Evolutionary conservation across 1,140 invertebrate species (phyloP).

Genomic region (Eriosoma lanigerum): DNA sequence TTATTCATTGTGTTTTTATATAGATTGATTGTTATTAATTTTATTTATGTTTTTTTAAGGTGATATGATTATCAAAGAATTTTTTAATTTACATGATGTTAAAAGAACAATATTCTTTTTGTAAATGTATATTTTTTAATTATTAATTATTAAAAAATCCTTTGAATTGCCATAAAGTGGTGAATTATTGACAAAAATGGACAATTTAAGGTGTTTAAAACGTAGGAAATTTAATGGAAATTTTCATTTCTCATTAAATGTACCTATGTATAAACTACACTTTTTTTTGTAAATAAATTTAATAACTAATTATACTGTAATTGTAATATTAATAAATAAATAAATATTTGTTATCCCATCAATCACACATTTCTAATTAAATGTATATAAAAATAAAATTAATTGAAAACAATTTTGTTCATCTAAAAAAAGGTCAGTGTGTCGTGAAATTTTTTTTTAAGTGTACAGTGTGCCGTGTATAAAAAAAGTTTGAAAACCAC

Average conservation of each 20-base stretch:
- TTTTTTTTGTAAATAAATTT: background rate
- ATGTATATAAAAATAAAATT: background rate
- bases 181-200: too few species aligned
- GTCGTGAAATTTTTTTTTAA: constrained; percentile 6
- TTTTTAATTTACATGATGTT: too few species aligned
- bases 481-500: background rate
- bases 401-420: background rate
- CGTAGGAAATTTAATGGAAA: too few species aligned
- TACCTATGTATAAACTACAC: background rate
- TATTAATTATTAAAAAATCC: too few species aligned
- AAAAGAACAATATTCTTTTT: too few species aligned
- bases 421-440: background rate
- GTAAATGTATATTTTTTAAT: too few species aligned
- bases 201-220: too few species aligned
- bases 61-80: too few species aligned
- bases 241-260: background rate
- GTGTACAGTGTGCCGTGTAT: background rate
- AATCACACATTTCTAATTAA: background rate
- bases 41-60: too few species aligned
- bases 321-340: constrained; percentile 4
- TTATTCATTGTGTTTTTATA: too few species aligned
- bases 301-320: background rate
- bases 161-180: too few species aligned
- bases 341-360: constrained; percentile 1
- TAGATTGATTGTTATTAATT: too few species aligned